These are phyloP conservation scores for Gymnoscopelus microlampas DNA, from an alignment of 2,797 vertebrate genomes.

Conservation along the genomic window DNA sequence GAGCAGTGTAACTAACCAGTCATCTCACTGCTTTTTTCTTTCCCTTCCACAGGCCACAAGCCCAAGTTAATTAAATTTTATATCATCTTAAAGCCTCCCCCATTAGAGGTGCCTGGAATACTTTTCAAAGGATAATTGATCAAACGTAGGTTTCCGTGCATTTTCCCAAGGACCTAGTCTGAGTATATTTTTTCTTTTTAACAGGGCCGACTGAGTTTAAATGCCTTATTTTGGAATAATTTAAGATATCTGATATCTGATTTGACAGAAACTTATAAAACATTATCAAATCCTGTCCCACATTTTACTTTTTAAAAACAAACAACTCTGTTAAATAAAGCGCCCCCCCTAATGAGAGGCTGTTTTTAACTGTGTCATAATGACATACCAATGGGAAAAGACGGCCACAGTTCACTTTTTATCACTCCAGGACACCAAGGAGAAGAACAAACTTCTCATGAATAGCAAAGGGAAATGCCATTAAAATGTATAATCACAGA, in stretches of 20 bases:
- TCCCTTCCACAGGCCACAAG: slow-evolving; percentile 53
- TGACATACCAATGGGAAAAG: slow-evolving; percentile 58
- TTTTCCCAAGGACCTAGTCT: slow-evolving; percentile 46
- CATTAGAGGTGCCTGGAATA: slow-evolving; percentile 59
- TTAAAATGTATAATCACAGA: slow-evolving; percentile 76
- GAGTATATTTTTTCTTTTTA: slow-evolving; percentile 31
- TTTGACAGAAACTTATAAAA: slow-evolving; percentile 30
- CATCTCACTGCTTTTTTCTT: slow-evolving; percentile 44
- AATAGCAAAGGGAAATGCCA: slow-evolving; percentile 68
- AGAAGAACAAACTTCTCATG: slow-evolving; percentile 71
- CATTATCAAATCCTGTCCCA: slow-evolving; percentile 47
- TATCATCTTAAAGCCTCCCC: slow-evolving; percentile 60
- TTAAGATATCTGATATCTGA: slow-evolving; percentile 1
- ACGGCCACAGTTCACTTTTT: slow-evolving; percentile 54
- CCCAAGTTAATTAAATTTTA: slow-evolving; percentile 65
- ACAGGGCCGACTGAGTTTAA: slow-evolving; percentile 12
- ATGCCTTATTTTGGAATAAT: not conserved
- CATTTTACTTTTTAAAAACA: slow-evolving; percentile 49
- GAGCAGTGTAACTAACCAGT: slow-evolving; percentile 50
- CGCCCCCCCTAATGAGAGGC: slow-evolving; percentile 53
- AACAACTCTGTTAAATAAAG: slow-evolving; percentile 56
- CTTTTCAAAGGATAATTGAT: slow-evolving; percentile 70
- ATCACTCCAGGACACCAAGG: slow-evolving; percentile 62
- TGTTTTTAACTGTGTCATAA: slow-evolving; percentile 63
- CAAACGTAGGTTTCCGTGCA: slow-evolving; percentile 55